These are phyloP conservation scores for Tenualosa thibaudeaui DNA, from an alignment of 2,797 vertebrate species.

Conservation along the genomic window DNA sequence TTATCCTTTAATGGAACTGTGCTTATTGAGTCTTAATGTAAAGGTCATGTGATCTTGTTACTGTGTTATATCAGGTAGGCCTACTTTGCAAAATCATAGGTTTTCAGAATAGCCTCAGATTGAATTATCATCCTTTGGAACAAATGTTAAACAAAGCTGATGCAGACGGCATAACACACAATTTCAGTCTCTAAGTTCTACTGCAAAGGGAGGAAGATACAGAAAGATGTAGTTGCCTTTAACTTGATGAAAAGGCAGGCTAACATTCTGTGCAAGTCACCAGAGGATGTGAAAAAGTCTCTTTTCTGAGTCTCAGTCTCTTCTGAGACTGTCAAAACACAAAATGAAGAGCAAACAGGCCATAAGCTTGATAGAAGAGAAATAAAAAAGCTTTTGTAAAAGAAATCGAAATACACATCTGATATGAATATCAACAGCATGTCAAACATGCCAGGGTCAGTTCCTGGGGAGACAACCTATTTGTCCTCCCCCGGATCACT, in stretches of 20 bases:
- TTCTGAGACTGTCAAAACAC: not conserved
- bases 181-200: not conserved
- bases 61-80: not conserved
- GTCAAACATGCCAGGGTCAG: not conserved
- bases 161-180: not conserved
- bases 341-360: not conserved
- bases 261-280: conserved; percentile 1
- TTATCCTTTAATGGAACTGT: not conserved
- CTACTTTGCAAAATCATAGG: not conserved
- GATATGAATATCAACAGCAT: not conserved
- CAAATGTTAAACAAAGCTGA: not conserved
- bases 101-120: not conserved
- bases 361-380: not conserved
- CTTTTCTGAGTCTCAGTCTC: no score
- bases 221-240: not conserved
- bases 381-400: not conserved
- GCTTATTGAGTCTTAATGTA: not conserved
- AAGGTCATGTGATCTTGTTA: not conserved
- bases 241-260: conserved; percentile 1
- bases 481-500: not conserved
- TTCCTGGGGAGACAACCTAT: not conserved
- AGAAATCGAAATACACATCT: not conserved
- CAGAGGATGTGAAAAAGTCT: not conserved
- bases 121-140: not conserved
- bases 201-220: not conserved